Percentiles rank a stretch among this genome's conserved stretches.
phyloP scores from a whole-genome alignment of 2,113 vertebrate genomes.

The Plecotus auritus region DNA sequence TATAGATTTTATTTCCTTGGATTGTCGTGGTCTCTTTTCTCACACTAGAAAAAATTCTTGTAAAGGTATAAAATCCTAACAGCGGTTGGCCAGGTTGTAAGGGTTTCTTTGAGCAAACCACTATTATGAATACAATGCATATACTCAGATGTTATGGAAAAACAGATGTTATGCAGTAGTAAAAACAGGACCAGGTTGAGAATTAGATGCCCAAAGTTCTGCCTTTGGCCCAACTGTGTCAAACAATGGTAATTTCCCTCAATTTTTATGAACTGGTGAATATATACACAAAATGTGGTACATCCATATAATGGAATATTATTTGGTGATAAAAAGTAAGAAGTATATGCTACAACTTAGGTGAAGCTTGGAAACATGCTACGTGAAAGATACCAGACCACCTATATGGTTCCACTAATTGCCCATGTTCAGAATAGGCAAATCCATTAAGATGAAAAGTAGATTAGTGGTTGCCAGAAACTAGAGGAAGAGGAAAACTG shows the following conservation, averaged over 20 bases:
- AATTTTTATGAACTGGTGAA: not conserved
- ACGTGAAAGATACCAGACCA: not conserved
- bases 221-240: not conserved
- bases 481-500: not conserved
- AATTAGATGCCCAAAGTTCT: not conserved
- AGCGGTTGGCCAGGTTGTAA: not conserved
- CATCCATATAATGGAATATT: not conserved
- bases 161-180: not conserved
- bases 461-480: not conserved
- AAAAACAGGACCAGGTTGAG: not conserved
- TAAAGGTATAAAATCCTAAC: not conserved
- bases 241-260: not conserved
- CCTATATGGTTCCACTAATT: not conserved
- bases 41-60: not conserved
- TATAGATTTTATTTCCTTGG: not conserved
- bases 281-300: not conserved
- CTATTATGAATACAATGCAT: not conserved
- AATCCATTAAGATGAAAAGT: not conserved
- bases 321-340: not conserved
- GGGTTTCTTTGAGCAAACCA: not conserved
- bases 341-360: not conserved
- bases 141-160: not conserved
- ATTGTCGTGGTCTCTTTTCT: not conserved
- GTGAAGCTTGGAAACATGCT: not conserved
- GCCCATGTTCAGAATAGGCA: not conserved